Base-by-base conservation (phyloP, 2,888 invertebrate species). In the Epistrophella euchroma region DNA sequence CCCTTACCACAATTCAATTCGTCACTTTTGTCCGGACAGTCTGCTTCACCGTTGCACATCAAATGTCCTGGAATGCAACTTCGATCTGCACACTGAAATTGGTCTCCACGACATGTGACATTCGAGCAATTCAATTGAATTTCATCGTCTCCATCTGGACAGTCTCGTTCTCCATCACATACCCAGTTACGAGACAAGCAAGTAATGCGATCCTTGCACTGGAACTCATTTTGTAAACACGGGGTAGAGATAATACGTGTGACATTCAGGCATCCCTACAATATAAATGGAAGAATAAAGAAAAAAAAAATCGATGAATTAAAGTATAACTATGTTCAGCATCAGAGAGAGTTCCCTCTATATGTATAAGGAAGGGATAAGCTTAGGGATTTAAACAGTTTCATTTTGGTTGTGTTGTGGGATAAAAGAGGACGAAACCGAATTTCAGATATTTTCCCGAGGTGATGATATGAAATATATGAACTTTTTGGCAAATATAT, bases 21-120 rank as follows among this genome's bases (percentile, higher is more conserved):
- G 91, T 98, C 98, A 89, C 96, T 97, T 88, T 95, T 95, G 92
- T 98, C 98, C 0, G 94, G 92, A 90, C 98, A 98, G 89, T 98
- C 97, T 25, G 94, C 92, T 64, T 95, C 94, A 0, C 97, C 97
- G 88, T 97, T 96, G 92, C 98, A 98, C 89, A 95, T 95, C 88
- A 97, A 93, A 88, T 96, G 95, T 2, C 96, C 97, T 58, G 96
- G 94, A 86, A 97, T 97, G 90, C 97, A 97, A 88, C 95, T 95
- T 84, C 94, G 95, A 93, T 97, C 96, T 64, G 94, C 94, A 91
- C 98, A 98, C 90, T 96, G 96, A 92, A 97, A 98, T 92, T 98
- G 97, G 93, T 98, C 97, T 0, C 95, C 93, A 58, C 96, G 94
- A 92, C 98, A 98, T 32, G 96, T 96, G 89, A 96, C 93, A 90